These are phyloP conservation scores for Eumacrocentrus americanus DNA, from an alignment of 2,888 invertebrate genomes.

Conservation along the genomic window DNA sequence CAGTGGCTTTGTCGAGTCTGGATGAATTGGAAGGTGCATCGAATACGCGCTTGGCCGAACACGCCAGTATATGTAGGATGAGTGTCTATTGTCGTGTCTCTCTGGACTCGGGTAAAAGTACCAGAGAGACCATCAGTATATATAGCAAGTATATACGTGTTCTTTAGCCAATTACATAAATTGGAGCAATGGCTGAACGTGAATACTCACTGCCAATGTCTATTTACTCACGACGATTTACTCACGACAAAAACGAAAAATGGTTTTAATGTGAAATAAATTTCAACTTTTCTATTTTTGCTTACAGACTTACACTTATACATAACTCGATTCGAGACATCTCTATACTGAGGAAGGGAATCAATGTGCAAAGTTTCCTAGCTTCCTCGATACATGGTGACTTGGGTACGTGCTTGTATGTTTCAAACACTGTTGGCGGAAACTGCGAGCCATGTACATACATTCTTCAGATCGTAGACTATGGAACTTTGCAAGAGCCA, in stretches of 20 bases:
- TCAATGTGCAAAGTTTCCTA: constrained; percentile 2
- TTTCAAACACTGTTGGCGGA: neutral
- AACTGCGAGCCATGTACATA: constrained; percentile 24
- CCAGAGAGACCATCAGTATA: neutral
- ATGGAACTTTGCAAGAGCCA: constrained; percentile 32
- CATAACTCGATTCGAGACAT: no score
- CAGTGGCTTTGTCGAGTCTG: constrained; percentile 20
- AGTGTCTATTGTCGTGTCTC: constrained; percentile 18
- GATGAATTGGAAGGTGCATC: constrained; percentile 25
- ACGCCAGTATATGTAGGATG: neutral
- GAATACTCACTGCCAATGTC: neutral
- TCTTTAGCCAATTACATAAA: constrained; percentile 7
- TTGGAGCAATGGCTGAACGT: neutral
- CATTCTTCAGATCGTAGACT: constrained; percentile 16
- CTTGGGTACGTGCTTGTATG: neutral
- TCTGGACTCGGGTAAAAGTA: neutral
- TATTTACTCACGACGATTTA: neutral
- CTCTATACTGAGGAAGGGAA: no score
- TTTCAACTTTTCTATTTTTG: neutral
- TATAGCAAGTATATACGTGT: neutral
- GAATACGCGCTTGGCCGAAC: constrained; percentile 20
- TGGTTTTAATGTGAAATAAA: constrained; percentile 15
- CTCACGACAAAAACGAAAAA: neutral
- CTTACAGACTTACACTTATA: neutral
- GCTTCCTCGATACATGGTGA: neutral